Evolutionary conservation across 2,797 vertebrate species (phyloP).

Genomic region (Austrolebias charrua): DNA sequence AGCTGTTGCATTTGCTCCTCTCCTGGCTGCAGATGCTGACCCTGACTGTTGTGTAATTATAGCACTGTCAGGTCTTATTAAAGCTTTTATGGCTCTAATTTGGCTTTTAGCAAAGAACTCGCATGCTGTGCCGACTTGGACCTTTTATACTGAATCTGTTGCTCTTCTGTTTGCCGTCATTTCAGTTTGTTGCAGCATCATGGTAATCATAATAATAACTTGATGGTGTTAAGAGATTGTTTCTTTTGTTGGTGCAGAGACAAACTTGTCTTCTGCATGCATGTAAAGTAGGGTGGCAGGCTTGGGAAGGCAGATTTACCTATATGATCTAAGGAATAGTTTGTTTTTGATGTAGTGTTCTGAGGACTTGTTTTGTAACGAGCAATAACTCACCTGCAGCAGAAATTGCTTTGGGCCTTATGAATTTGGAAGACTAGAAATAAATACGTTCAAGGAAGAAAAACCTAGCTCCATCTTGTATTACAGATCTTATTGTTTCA

Average conservation of each 20-base stretch:
- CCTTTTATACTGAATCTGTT: not conserved
- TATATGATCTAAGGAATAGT: too few relatives aligned
- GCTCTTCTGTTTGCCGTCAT: not conserved
- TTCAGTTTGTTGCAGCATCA: not conserved
- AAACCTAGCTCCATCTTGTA: too few relatives aligned
- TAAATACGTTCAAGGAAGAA: too few relatives aligned
- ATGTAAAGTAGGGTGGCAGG: not conserved
- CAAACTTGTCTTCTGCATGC: not conserved
- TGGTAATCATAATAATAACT: not conserved
- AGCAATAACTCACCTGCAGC: not conserved
- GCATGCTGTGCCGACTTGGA: slow-evolving; percentile 3
- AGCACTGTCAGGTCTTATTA: slow-evolving; percentile 36
- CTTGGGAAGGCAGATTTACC: too few relatives aligned
- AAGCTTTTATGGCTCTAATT: slow-evolving; percentile 27
- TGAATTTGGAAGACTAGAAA: too few relatives aligned
- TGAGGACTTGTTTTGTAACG: not conserved
- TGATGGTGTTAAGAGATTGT: slow-evolving; percentile 1
- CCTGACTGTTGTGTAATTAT: slow-evolving; percentile 18
- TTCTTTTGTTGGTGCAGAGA: not conserved
- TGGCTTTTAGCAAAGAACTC: not conserved
- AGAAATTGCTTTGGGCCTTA: not conserved
- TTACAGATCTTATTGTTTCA: too few relatives aligned
- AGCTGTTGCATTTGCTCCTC: slow-evolving; percentile 14
- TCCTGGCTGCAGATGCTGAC: slow-evolving; percentile 27
- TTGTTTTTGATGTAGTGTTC: too few relatives aligned